Evolutionary conservation across 2,797 vertebrate genomes (phyloP), one percentile per base, ranked within the genome.

Genomic region (Pteropus rufus): DNA sequence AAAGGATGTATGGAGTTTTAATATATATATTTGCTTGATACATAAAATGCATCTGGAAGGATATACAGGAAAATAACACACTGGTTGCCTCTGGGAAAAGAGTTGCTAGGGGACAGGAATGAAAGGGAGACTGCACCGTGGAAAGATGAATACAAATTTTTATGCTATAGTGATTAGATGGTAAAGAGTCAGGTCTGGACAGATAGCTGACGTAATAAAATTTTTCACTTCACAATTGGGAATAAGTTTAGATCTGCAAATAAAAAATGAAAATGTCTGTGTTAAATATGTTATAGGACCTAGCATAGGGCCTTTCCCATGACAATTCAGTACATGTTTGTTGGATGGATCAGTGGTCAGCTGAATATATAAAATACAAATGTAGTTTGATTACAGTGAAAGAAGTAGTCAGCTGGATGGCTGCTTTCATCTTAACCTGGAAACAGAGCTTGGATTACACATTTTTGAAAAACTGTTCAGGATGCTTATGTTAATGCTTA

Each of bases 241-340:
- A 92, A 80, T 73, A 91, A 64, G 24, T 75, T 94, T 85, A 76
- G 31, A 96, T 94, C 24, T 81, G 16, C 41, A 93, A 96, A 95
- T 69, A 64, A 52, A 83, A 89, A 73, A 83, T 79, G 69, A 77
- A 92, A 76, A n/a, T 76, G 10, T 76, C 54, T 91, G 19, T 79
- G 44, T 77, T 81, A 85, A 93, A 65, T 81, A 81, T 88, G 85
- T 77, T 65, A 39, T 41, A 80, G 65, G 80, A n/a, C 26, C 46
- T 91, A 67, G 4, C 23, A 85, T 34, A 58, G 12, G 64, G n/a
- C 21, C 70, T 91, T 84, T 91, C 58, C 70, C 12, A 44, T 39
- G 44, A 86, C 14, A 94, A 8, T 95, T 73, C 26, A 81, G 52
- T 11, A 75, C 6, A 15, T n/a, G 39, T 69, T 60, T 89, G 75